Evolutionary conservation across 2,797 vertebrate species (phyloP), one percentile per base, ranked within the genome.

Genomic region (Saxicola maurus): DNA sequence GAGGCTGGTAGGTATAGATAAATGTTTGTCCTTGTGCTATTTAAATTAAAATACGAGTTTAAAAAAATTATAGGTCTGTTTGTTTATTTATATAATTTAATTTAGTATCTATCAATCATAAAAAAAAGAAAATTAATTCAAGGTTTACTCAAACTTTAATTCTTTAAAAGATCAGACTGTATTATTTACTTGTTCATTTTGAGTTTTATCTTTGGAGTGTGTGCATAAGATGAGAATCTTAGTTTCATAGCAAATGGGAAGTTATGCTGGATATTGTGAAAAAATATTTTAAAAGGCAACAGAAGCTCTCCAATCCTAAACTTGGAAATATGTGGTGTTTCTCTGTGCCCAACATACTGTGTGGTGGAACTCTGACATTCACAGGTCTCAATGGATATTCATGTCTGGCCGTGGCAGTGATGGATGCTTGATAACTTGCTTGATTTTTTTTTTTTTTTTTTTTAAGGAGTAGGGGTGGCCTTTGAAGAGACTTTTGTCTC

Each of bases 391-490:
- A 9, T 40, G 71, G 59, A 18, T 0, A 0, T 35, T 62, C 28
- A 16, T 42, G 7, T 37, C 40, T 75, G 48, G 7, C 52, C 30
- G 6, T 48, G 59, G 30, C 40, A 72, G 19, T 25, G 55, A 61
- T 31, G 19, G n/a, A 43, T 0, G 1, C 64, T 75, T 72, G 38
- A 40, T 17, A 61, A 60, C 43, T 25, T 53, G 2, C 9, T 46
- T 38, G 27, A 14, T 27, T 25, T 30, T 21, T 33, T 11, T 11
- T 35, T 17, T 17, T 16, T 10, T 37, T 31, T 33, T 33, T 33
- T 33, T 13, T 4, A 4, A 23, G 38, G 3, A 3, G 2, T 16
- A 4, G 3, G 4, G 6, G 3, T 6, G 3, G 3, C 3, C 14
- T 65, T 82, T 66, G 33, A 16, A 69, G n/a, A 62, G 59, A 51